A percentile compares a stretch with the other conserved stretches of the same genome.
Conservation (phyloP, 2,888 invertebrate genomes). For the Nemotelus nigrinus region DNA sequence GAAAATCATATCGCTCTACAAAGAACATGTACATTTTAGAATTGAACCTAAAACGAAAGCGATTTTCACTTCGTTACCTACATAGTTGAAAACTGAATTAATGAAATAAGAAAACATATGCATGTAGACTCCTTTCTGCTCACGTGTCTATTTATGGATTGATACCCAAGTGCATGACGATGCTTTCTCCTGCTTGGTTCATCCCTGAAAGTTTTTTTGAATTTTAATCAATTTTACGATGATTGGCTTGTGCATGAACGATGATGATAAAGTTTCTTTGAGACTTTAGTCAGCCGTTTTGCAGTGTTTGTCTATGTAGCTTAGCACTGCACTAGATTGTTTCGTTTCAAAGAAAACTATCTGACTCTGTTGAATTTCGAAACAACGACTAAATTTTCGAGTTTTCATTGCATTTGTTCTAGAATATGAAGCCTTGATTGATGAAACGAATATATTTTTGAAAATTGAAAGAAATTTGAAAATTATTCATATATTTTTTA, state of each 20-base stretch:
- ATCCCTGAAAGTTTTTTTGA: neutral
- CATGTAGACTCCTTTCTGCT: neutral
- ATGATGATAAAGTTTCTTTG: neutral
- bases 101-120: neutral
- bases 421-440: too few species aligned
- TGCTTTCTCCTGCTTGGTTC: too few species aligned
- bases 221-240: neutral
- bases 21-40: too few species aligned
- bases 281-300: neutral
- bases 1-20: too few species aligned
- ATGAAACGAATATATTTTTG: too few species aligned
- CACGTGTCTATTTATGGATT: neutral
- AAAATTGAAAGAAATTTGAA: too few species aligned
- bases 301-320: neutral
- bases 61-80: too few species aligned
- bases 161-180: conserved; percentile 9
- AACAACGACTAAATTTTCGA: too few species aligned
- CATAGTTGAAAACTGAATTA: too few species aligned
- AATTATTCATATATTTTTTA: too few species aligned
- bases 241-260: conserved; percentile 17
- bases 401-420: too few species aligned
- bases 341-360: conserved; percentile 27
- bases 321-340: neutral
- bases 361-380: neutral
- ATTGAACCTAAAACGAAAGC: too few species aligned